Evolutionary conservation across 2,888 invertebrate genomes (phyloP), one percentile per base, ranked within the genome.

Genomic region (Dascillus cervinus): DNA sequence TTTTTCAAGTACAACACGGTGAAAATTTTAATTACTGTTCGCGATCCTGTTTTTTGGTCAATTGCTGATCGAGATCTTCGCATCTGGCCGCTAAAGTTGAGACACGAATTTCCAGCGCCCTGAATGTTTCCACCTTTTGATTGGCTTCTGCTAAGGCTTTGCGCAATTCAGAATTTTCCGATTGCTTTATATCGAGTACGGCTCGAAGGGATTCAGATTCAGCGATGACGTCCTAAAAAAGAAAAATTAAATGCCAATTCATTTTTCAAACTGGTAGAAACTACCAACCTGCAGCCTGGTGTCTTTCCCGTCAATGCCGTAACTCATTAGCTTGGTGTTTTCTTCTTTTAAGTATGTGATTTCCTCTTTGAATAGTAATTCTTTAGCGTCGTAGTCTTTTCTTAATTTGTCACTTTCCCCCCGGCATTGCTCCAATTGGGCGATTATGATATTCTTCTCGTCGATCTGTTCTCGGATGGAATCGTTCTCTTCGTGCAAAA

Each of bases 131-230:
- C 8, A 82, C 78, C 56, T 85, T 83, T 13, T 77, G 75, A 22
- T 73, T 66, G 29, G 84, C 70, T 49, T 83, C 79, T 12, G 78
- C 75, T 34, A 80, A 75, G 33, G 79, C 75, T 51, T 79, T 79
- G 24, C 80, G 73, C 26, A 94, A 67, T 10, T 84, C 78, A 1
- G 81, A 79, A 53, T 90, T 77, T 66, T 95, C 92, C 12, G 81
- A 78, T 58, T 87, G 87, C 54, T 87, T 82, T 55, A 95, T 69
- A 50, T 94, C 94, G 37, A 95, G 70, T 2, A 95, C 94, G 19
- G 84, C 81, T 42, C 88, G 77, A 38, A 95, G 68, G 10, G 92
- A 92, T 47, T 83, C 81, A 2, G 84, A 80, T 63, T 89, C 79
- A 49, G 38, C 38, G 13, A 38, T 13, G 12, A 34, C 26, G 22